Base-by-base conservation (phyloP, 2,113 vertebrate genomes). In the Gulo gulo region DNA sequence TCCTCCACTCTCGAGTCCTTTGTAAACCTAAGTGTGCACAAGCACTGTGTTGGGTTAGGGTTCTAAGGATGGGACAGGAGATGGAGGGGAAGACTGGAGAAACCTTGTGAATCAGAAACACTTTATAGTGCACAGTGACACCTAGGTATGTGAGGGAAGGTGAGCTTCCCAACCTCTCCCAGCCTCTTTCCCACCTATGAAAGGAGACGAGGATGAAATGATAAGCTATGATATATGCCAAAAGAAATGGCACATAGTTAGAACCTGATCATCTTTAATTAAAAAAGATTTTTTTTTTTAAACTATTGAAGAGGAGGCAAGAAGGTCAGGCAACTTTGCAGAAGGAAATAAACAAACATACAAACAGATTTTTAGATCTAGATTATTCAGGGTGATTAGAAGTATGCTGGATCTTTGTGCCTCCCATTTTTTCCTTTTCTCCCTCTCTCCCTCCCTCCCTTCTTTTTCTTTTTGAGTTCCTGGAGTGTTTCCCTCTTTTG, bases 251-350 rank as follows among this genome's bases (percentile, higher is more conserved):
- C 88, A 57, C 26, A 34, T 26, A 63, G n/a, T 63, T 95, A 61
- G 81, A 86, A 67, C 15, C 50, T 73, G 93, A 42, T 71, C 59
- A 83, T 86, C 65, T 89, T 94, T 59, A 39, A 79, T 83, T 97
- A 6, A 80, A 69, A 87, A 79, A 52, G 7, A 4, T 50, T 39
- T 39, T 61, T 34, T 76, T 59, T 59, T 34, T 76, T 36, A 26
- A 86, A 59, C 45, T 67, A 39, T 87, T 76, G 81, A 59, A 85
- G 63, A 93, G 61, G 74, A 86, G 21, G 31, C 73, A 74, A 93
- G 79, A 71, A 88, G 36, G 5, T 63, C 6, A 63, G 55, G 2
- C 80, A 88, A 84, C 42, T 26, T 71, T 90, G 24, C 45, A 87
- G 90, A 52, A 79, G 45, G 59, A 92, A 83, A 78, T 78, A 26